Evolutionary conservation across 2,113 vertebrate species (phyloP).

Genomic region (Nyctereutes procyonoides): DNA sequence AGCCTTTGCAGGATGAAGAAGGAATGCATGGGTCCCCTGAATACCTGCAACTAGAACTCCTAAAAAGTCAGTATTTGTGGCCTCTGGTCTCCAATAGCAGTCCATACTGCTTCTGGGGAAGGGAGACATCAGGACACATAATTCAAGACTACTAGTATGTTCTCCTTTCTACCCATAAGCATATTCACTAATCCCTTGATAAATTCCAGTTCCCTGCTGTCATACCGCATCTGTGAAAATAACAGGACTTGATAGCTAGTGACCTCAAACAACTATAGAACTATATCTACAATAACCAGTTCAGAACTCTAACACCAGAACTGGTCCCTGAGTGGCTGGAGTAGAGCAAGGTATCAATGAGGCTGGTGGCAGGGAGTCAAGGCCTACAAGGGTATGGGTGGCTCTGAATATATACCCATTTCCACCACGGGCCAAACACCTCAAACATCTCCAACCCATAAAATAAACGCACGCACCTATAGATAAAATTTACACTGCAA

Average conservation of each 20-base stretch:
- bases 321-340: neutral
- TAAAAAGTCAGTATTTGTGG: neutral
- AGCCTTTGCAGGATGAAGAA: neutral
- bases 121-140: neutral
- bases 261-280: neutral
- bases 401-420: neutral
- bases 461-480: neutral
- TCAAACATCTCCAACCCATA: neutral
- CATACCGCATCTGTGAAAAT: neutral
- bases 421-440: neutral
- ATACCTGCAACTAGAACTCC: neutral
- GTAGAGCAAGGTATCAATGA: neutral
- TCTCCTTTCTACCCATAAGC: neutral
- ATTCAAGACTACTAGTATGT: slow-evolving; percentile 1
- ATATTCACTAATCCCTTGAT: neutral
- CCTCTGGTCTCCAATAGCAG: slow-evolving; percentile 3
- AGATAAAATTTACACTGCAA: neutral
- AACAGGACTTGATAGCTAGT: neutral
- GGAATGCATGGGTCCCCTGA: neutral
- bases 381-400: neutral
- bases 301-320: slow-evolving; percentile 16
- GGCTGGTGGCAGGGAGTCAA: neutral
- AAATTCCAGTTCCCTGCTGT: slow-evolving; percentile 22
- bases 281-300: neutral
- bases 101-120: neutral